Evolutionary conservation across 2,888 invertebrate genomes (phyloP).

Genomic region (Allolobophora icterica): DNA sequence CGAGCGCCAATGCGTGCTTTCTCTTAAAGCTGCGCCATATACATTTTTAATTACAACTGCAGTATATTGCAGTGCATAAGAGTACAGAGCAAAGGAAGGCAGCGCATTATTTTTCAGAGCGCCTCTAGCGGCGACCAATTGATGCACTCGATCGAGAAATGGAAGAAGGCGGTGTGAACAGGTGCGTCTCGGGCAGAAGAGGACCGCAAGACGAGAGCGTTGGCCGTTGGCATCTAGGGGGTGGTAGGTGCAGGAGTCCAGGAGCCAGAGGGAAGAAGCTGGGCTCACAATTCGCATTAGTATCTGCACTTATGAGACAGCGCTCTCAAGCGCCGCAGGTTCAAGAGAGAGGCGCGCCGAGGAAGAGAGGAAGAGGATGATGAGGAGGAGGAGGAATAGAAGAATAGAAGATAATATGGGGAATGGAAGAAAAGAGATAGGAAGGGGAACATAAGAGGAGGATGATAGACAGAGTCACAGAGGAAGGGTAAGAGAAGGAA

Average conservation of each 20-base stretch:
- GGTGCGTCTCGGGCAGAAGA: background rate
- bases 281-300: background rate
- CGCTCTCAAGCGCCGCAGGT: background rate
- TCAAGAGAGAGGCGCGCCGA: background rate
- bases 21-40: background rate
- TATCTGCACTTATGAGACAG: background rate
- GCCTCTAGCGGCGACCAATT: background rate
- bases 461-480: background rate
- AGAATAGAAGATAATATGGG: too few relatives aligned
- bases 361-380: background rate
- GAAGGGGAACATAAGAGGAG: background rate
- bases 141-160: background rate
- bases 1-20: background rate
- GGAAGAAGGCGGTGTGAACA: background rate
- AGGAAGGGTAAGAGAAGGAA: background rate
- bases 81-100: background rate
- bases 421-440: too few relatives aligned
- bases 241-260: background rate
- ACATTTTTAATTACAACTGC: background rate
- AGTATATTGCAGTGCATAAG: background rate
- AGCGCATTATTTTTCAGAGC: background rate
- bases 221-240: background rate
- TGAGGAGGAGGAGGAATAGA: too few relatives aligned
- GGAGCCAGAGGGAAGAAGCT: background rate
- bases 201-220: background rate